Base-by-base conservation (phyloP, 2,113 vertebrate species). In the Ginglymostoma cirratum region DNA sequence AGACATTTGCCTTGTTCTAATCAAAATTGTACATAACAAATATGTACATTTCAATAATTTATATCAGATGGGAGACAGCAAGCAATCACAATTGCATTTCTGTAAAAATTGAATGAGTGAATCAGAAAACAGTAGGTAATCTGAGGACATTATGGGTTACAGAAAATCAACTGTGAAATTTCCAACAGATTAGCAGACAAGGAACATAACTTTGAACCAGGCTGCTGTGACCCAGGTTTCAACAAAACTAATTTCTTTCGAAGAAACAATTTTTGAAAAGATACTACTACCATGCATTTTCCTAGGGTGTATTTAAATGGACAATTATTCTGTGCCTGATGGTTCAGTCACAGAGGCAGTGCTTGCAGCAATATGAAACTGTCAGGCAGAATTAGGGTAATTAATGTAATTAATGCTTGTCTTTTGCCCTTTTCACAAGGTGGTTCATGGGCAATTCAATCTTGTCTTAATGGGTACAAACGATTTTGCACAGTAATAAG, bases 311-410 rank as follows among this genome's bases (percentile, higher is more conserved):
- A 76, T 30, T 95, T 95, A 76, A 95, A 98, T 98, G 98, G 98
- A 98, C 98, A 98, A 97, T 97, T 97, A 97, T 98, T 97, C 97
- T 98, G 98, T 98, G 98, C 98, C 98, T 98, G 98, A 98, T 97
- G 97, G 98, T 97, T 98, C 98, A 98, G 98, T 98, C 97, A 98
- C 98, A 97, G 97, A 97, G 97, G 97, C 98, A 97, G 97, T 98
- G 98, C 98, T 97, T 97, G 97, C 97, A 98, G 97, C 98, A 97
- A 98, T 98, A 97, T 97, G 98, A 98, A 98, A 97, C 97, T 97
- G 97, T 97, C n/a, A 48, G 97, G 97, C 97, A 97, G 97, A 98
- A 97, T 98, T 97, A 97, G 98, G 98, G 98, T 98, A 98, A 98
- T 99, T 98, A 98, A 97, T 97, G 97, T 98, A 98, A 98, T 98